Base-by-base conservation (phyloP, 23 tunicate species). In the Clavelina lepadiformis region DNA sequence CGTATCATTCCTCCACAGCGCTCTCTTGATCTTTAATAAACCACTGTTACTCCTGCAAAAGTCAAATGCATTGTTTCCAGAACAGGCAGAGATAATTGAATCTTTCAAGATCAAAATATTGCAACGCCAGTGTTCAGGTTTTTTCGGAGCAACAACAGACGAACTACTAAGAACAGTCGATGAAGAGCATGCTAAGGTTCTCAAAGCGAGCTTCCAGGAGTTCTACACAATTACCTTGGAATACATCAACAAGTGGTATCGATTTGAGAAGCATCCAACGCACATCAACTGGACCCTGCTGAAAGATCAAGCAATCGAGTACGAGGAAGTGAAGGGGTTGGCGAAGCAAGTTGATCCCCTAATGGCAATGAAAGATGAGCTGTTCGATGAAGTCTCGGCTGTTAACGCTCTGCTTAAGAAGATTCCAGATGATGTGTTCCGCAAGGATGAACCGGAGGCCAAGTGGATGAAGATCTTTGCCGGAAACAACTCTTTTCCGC, bases 241-340 rank as follows among this genome's bases (percentile, higher is more conserved):
- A 69, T 53, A 69, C 67, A 32, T 67, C 66, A 73, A 67, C 44
- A 77, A 77, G 75, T 77, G 82, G 82, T 68, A 73, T 77, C 66
- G 61, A 75, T 31, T 53, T 66, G 75, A 77, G 55, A 67, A 77
- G 61, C 83, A 77, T 56, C 66, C 67, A 28, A 68, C 54, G 74
- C 54, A 77, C 67, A 67, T 52, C 61, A 68, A 77, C 83, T 77
- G 74, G 75, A 77, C 83, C 65, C 35, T 77, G 83, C 56, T 67
- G 28, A 63, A 52, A 77, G 55, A 77, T 23, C 46, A 36, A 67
- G 58, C 54, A 68, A 47, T 67, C 25, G 33, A 59, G 56, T 59
- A 72, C 56, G 56, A 72, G 23, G 62, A 72, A 72, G 78, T 72
- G 23, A 31, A 28, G 58, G 67, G 32, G 31, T 56, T 55, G 74